Base-by-base conservation (phyloP, 2,888 invertebrate species). In the Biston betularia region DNA sequence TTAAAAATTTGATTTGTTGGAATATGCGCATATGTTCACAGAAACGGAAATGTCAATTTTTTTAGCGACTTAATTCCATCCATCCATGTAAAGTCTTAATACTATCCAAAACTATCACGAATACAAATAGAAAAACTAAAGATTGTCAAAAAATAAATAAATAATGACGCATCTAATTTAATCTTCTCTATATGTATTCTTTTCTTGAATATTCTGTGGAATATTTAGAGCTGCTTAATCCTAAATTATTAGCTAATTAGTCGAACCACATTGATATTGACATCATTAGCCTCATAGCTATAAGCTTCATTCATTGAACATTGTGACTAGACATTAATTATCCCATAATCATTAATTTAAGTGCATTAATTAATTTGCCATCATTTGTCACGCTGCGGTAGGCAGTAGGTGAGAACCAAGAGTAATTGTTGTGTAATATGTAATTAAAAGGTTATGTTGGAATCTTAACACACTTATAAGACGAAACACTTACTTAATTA, bases 351-450 rank as follows among this genome's bases (percentile, higher is more conserved):
- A 61, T 66, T 57, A 57, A 69, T 69, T 57, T 53, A 49, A 49
- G 46, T 58, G 35, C 52, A 66, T 60, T 65, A 68, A 71, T 73
- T 69, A 71, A 65, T 68, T 66, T 73, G 49, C 65, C 65, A 71
- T 66, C 58, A 73, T 71, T 73, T 71, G 69, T 65, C 63, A 69
- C 54, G 70, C 63, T 63, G 50, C 57, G 42, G 66, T 66, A 33
- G 58, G 58, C 48, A 48, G 40, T 34, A 65, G 62, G 61, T 62
- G 62, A 58, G 61, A 66, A 62, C 53, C 42, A 42, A 65, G 57
- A 57, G 50, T 57, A 49, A 66, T 66, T 55, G 69, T 70, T 69
- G 65, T 45, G 58, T 69, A 73, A 69, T 61, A 55, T 57, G 24
- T 54, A 63, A 70, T 66, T 68, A 63, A 64, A 65, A 68, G 61